Percentiles rank a stretch among this genome's conserved stretches.
These are phyloP conservation scores for Operophtera brumata DNA, from an alignment of 2,888 invertebrate genomes.

Conservation along the genomic window DNA sequence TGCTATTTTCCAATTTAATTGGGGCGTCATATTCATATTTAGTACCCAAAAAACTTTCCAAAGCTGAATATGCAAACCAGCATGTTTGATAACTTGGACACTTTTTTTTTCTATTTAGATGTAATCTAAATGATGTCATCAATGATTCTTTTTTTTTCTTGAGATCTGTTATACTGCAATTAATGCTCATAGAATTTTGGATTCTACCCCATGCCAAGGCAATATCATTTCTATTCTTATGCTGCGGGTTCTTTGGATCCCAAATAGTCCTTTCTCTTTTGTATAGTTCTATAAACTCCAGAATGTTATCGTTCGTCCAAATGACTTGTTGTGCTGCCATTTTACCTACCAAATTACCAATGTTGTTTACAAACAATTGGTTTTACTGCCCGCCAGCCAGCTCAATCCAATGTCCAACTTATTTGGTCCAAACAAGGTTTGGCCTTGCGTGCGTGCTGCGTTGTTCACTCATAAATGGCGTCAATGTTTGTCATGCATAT, in stretches of 20 bases:
- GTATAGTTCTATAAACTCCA: constrained; percentile 69
- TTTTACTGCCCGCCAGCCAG: not conserved
- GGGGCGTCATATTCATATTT: constrained; percentile 67
- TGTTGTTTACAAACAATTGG: not conserved
- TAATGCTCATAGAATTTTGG: constrained; percentile 52
- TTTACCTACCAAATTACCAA: too few species aligned
- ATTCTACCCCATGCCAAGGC: constrained; percentile 68
- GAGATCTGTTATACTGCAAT: constrained; percentile 56
- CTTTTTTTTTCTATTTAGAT: constrained; percentile 56
- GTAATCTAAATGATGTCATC: constrained; percentile 69
- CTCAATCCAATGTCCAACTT: not conserved
- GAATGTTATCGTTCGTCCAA: constrained; percentile 61
- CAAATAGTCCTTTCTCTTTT: constrained; percentile 63
- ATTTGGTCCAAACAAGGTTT: not conserved
- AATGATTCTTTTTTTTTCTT: constrained; percentile 74
- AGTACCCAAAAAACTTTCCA: constrained; percentile 69
- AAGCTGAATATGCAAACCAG: constrained; percentile 70
- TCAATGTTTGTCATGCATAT: not conserved
- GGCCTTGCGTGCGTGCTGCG: not conserved
- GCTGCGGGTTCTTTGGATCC: constrained; percentile 64
- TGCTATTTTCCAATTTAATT: constrained; percentile 59
- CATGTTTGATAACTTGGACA: constrained; percentile 47
- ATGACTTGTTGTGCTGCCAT: constrained; percentile 42
- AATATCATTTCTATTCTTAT: constrained; percentile 62
- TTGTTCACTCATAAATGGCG: not conserved